Conservation (phyloP, 2,797 vertebrate species). For the Meriones psammophilus region DNA sequence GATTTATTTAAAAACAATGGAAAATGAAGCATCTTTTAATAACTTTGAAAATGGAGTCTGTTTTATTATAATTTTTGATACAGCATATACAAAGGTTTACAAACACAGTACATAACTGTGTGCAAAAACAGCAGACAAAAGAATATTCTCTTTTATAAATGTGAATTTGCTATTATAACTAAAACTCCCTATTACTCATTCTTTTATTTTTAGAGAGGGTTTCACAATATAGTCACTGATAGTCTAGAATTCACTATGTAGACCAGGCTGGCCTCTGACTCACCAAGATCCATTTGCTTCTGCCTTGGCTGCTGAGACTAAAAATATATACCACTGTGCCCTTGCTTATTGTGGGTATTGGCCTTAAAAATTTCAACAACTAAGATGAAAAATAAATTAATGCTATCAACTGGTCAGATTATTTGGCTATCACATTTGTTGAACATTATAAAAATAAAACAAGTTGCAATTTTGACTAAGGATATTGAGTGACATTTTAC, state of each 20-base stretch:
- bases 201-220: background rate
- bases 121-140: background rate
- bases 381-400: background rate
- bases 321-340: background rate
- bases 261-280: background rate
- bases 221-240: background rate
- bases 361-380: slow-evolving; percentile 22
- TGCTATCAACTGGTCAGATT: slow-evolving; percentile 51
- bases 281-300: background rate
- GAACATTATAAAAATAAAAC: slow-evolving; percentile 71
- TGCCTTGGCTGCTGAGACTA: background rate
- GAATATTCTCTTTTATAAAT: background rate
- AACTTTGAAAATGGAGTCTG: background rate
- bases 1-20: background rate
- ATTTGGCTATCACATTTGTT: slow-evolving; percentile 61
- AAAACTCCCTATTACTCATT: background rate
- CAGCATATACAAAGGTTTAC: background rate
- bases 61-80: background rate
- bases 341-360: background rate
- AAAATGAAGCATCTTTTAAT: slow-evolving; percentile 21
- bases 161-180: slow-evolving; percentile 17
- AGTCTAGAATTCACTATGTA: background rate
- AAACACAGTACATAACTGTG: background rate
- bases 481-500: slow-evolving; percentile 73
- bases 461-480: slow-evolving; percentile 67